phyloP scores from a whole-genome alignment of 2,888 invertebrate species.

The Deilephila elpenor region DNA sequence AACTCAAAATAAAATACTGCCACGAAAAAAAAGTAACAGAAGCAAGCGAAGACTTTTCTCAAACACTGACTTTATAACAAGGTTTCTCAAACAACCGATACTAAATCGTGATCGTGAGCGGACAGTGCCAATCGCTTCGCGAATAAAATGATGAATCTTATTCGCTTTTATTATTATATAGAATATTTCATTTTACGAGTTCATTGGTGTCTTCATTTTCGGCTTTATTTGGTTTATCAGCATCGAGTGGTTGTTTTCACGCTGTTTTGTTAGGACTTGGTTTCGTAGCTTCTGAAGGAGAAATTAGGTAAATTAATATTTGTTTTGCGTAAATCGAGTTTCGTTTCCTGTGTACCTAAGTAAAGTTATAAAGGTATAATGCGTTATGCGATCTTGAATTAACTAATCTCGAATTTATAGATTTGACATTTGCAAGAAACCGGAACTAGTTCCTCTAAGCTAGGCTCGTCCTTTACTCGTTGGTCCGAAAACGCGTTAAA shows the following conservation, averaged over 20 bases:
- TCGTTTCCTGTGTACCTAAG: too few species aligned
- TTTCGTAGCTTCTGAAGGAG: background rate
- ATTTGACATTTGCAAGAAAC: too few species aligned
- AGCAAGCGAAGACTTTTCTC: background rate
- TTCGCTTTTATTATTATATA: slow-evolving; percentile 31
- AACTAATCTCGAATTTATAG: too few species aligned
- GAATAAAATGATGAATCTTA: slow-evolving; percentile 31
- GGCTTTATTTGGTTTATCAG: slow-evolving; percentile 27
- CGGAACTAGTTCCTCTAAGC: too few species aligned
- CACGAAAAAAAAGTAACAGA: background rate
- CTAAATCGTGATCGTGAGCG: slow-evolving; percentile 12
- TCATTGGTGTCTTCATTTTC: slow-evolving; percentile 25
- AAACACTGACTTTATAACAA: slow-evolving; percentile 1
- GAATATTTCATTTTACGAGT: slow-evolving; percentile 29
- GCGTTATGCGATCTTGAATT: too few species aligned
- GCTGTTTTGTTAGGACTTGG: slow-evolving; percentile 13
- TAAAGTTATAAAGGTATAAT: too few species aligned
- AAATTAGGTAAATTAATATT: background rate
- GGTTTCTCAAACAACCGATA: background rate
- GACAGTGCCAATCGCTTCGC: background rate
- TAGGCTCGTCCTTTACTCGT: too few species aligned
- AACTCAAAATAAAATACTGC: background rate
- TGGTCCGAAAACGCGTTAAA: too few species aligned
- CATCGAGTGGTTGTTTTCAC: slow-evolving; percentile 1
- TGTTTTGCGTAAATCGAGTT: background rate